Percentiles rank a stretch among this genome's conserved stretches.
phyloP scores from a whole-genome alignment of 2,888 invertebrate species.

The Liopterus haemorrhoidalis region DNA sequence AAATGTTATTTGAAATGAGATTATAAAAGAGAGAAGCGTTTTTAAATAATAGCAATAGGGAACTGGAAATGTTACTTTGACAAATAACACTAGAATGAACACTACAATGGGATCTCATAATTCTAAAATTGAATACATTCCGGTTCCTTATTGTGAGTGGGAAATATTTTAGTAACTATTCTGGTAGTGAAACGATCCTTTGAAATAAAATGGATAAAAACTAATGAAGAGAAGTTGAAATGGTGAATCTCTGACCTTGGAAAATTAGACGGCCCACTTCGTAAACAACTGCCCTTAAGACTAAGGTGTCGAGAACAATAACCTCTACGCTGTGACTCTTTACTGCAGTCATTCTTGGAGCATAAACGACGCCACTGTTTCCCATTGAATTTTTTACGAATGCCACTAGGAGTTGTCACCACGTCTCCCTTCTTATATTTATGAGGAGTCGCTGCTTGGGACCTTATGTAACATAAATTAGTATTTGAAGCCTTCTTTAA shows the following conservation, averaged over 20 bases:
- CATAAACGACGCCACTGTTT: slow-evolving; percentile 98
- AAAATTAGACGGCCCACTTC: slow-evolving; percentile 44
- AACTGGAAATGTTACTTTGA: too few species aligned
- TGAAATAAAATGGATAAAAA: too few species aligned
- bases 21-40: too few species aligned
- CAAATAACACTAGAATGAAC: too few species aligned
- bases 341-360: slow-evolving; percentile 89
- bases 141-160: too few species aligned
- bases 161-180: too few species aligned
- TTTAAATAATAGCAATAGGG: too few species aligned
- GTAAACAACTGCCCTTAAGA: slow-evolving; percentile 64
- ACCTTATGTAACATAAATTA: slow-evolving; percentile 45
- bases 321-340: slow-evolving; percentile 95
- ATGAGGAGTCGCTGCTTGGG: slow-evolving; percentile 89
- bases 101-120: too few species aligned
- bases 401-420: slow-evolving; percentile 87
- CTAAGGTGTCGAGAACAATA: slow-evolving; percentile 95
- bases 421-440: slow-evolving; percentile 98
- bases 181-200: too few species aligned
- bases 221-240: too few species aligned
- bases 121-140: too few species aligned
- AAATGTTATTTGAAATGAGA: too few species aligned
- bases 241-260: slow-evolving; percentile 45
- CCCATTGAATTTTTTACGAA: slow-evolving; percentile 98
- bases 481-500: not conserved